phyloP scores from a whole-genome alignment of 2,113 vertebrate species.

The Sturnira hondurensis region DNA sequence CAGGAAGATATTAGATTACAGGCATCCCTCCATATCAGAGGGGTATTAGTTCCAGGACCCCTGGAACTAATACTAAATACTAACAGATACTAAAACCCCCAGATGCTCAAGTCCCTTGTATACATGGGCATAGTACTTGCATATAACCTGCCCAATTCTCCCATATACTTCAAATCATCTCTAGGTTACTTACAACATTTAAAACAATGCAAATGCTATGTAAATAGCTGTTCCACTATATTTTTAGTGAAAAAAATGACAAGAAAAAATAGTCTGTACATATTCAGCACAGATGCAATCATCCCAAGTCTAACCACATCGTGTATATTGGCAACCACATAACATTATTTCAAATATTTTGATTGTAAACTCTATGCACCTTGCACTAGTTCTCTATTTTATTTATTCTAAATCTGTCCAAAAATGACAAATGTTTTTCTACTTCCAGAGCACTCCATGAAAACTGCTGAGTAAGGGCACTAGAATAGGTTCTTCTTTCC shows the following conservation, averaged over 20 bases:
- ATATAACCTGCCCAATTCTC: background rate
- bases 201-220: background rate
- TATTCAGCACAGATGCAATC: background rate
- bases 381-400: background rate
- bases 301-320: background rate
- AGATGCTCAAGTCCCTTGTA: background rate
- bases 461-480: background rate
- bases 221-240: background rate
- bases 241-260: background rate
- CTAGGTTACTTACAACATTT: background rate
- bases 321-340: background rate
- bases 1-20: background rate
- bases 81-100: background rate
- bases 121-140: background rate
- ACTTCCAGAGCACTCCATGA: background rate
- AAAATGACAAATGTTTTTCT: constrained; percentile 55
- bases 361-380: background rate
- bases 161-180: background rate
- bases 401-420: constrained; percentile 46
- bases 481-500: background rate
- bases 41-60: background rate
- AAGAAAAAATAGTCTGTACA: background rate
- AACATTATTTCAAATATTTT: background rate
- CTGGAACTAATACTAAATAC: too few species aligned
- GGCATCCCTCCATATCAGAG: background rate